Evolutionary conservation across 2,797 vertebrate species (phyloP).

Genomic region (Hoplostethus atlanticus): DNA sequence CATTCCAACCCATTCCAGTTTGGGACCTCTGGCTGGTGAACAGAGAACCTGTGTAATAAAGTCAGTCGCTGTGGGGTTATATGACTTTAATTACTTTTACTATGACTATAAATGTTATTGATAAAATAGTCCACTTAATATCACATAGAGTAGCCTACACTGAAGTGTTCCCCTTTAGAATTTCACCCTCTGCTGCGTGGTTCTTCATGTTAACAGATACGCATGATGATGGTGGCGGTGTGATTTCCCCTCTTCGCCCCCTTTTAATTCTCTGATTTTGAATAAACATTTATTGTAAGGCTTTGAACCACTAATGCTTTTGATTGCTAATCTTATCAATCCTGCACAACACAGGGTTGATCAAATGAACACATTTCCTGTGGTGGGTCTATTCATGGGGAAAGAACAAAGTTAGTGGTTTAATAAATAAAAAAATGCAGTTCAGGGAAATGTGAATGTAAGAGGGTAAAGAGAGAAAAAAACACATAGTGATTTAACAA

Average conservation of each 20-base stretch:
- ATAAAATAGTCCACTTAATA: constrained; percentile 28
- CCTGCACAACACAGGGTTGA: constrained; percentile 74
- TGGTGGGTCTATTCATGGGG: constrained; percentile 62
- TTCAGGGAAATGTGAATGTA: constrained; percentile 43
- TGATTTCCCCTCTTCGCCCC: constrained; percentile 61
- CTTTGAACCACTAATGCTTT: constrained; percentile 75
- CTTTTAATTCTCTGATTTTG: constrained; percentile 65
- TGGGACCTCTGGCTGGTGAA: no score
- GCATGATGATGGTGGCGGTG: constrained; percentile 48
- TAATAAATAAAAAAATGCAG: constrained; percentile 38
- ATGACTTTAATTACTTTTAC: constrained; percentile 4
- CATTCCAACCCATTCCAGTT: no score
- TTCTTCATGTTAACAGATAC: constrained; percentile 68
- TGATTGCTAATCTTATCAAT: constrained; percentile 82
- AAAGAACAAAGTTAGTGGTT: constrained; percentile 35
- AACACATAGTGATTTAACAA: constrained; percentile 17
- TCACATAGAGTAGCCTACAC: constrained; percentile 19
- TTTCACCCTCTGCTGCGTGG: constrained; percentile 59
- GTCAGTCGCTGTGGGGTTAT: constrained; percentile 4
- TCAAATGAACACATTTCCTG: constrained; percentile 78
- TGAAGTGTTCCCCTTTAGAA: constrained; percentile 29
- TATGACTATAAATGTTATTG: constrained; percentile 18
- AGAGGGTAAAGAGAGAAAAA: constrained; percentile 30
- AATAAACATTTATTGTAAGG: constrained; percentile 69
- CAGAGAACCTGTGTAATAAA: neutral